Percentiles rank a stretch among this genome's conserved stretches.
phyloP scores from a whole-genome alignment of 2,113 vertebrate genomes.

The Agapornis roseicollis region DNA sequence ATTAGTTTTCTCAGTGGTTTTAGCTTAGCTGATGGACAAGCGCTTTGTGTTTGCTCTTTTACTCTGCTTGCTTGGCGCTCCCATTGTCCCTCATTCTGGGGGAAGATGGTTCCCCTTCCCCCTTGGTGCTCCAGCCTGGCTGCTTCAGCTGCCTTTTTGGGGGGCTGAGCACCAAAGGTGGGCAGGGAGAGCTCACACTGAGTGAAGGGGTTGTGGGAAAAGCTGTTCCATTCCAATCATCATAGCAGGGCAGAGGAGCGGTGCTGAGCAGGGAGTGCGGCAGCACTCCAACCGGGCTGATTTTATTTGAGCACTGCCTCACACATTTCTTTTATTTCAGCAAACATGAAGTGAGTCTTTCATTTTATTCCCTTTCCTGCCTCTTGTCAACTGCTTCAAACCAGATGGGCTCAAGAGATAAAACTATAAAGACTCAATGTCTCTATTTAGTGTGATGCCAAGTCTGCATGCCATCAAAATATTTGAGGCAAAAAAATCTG shows the following conservation, averaged over 20 bases:
- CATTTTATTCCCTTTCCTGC: constrained; percentile 78
- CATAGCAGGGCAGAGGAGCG: neutral
- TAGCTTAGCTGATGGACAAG: neutral
- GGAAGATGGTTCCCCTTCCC: neutral
- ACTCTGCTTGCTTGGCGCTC: neutral
- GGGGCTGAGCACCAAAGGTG: too few relatives aligned
- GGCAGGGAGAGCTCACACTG: neutral
- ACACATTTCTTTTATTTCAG: constrained; percentile 70
- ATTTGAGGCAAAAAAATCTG: neutral
- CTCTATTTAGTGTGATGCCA: constrained; percentile 68
- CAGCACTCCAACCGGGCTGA: neutral
- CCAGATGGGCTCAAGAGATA: constrained; percentile 77
- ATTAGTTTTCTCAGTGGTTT: neutral
- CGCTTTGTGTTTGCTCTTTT: neutral
- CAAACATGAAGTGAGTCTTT: constrained; percentile 71
- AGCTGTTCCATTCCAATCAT: neutral
- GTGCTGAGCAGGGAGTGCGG: neutral
- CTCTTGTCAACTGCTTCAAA: constrained; percentile 77
- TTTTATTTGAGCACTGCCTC: constrained; percentile 64
- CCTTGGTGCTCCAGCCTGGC: accelerated
- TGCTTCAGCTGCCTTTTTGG: neutral
- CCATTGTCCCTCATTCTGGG: accelerated
- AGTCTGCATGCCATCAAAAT: constrained; percentile 57
- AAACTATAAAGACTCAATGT: constrained; percentile 67
- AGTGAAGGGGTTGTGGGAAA: neutral